Evolutionary conservation across 1,140 invertebrate genomes (phyloP), one percentile per base, ranked within the genome.

Genomic region (Lucilia sericata): DNA sequence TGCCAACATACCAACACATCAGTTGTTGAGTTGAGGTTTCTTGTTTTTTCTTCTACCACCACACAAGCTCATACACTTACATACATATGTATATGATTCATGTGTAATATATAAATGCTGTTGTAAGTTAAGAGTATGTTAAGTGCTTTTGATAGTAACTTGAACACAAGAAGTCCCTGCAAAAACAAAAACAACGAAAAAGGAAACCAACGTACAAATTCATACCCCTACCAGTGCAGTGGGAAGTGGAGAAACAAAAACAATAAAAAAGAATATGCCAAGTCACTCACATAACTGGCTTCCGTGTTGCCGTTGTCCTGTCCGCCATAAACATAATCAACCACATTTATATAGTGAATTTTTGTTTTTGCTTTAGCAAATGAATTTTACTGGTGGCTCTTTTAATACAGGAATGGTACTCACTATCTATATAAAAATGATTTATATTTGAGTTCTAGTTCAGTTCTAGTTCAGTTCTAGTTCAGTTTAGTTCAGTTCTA

Each of bases 91-190:
- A 60, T 21, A 10, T 70, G n/a, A n/a, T 70, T 3, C 42, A 25
- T 80, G 42, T 80, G 47, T 30, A 80, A 12, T 80, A 25, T 49
- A 21, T 80, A 49, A 80, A 47, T 25, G 76, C 76, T 51, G 51
- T 80, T 49, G 76, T 80, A 80, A 80, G 76, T 80, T 80, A 80
- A 80, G 76, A 80, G 76, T 21, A 80, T 80, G 76, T 80, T 80
- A 80, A 80, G 76, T 51, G 76, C 76, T 80, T 80, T 80, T 80
- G 76, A 80, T 80, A 80, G 76, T 80, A 49, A 80, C 76, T 80
- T 80, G 47, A 49, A 80, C n/a, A 49, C 60, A 70, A 70, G n/a
- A 70, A 70, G 19, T 70, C 19, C 19, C 10, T 8, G 19, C 19
- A 21, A 70, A 14, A 21, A 49, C 42, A 25, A 5, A 9, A 19